phyloP scores from a whole-genome alignment of 2,888 invertebrate species.

The Melipona beecheii region DNA sequence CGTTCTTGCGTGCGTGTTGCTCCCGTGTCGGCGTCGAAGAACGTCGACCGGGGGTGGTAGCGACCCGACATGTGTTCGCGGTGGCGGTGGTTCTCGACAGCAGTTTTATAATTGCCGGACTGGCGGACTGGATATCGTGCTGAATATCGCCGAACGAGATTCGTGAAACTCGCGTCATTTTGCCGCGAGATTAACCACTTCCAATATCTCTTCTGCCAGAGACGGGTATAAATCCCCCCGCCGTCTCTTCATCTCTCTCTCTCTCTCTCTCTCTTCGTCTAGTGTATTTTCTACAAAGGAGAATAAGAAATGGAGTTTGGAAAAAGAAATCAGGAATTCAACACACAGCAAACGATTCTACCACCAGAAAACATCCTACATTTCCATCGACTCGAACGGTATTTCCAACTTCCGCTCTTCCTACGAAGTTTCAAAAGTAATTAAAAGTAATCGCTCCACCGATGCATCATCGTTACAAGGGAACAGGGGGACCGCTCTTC shows the following conservation, averaged over 20 bases:
- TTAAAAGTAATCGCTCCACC: constrained; percentile 12
- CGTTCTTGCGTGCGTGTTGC: constrained; percentile 70
- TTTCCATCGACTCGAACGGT: not conserved
- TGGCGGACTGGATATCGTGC: constrained; percentile 63
- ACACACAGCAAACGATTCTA: not conserved
- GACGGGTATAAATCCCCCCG: not conserved
- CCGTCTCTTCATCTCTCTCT: not conserved
- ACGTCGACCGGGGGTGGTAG: constrained; percentile 49
- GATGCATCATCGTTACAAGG: constrained; percentile 7
- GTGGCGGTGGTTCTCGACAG: constrained; percentile 70
- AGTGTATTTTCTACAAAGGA: no score
- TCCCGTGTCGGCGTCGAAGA: constrained; percentile 64
- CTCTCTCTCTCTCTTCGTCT: no score
- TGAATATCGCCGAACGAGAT: constrained; percentile 64
- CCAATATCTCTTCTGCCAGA: not conserved
- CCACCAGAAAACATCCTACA: not conserved
- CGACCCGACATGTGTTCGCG: constrained; percentile 77
- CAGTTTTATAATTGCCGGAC: constrained; percentile 77
- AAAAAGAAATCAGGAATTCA: no score
- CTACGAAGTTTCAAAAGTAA: not conserved
- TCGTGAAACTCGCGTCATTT: constrained; percentile 54
- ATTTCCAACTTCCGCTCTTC: not conserved
- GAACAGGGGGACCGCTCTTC: not conserved
- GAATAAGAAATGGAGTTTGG: no score
- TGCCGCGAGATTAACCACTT: constrained; percentile 12